Conservation (phyloP, 2,113 vertebrate genomes). For the Heteronetta atricapilla region DNA sequence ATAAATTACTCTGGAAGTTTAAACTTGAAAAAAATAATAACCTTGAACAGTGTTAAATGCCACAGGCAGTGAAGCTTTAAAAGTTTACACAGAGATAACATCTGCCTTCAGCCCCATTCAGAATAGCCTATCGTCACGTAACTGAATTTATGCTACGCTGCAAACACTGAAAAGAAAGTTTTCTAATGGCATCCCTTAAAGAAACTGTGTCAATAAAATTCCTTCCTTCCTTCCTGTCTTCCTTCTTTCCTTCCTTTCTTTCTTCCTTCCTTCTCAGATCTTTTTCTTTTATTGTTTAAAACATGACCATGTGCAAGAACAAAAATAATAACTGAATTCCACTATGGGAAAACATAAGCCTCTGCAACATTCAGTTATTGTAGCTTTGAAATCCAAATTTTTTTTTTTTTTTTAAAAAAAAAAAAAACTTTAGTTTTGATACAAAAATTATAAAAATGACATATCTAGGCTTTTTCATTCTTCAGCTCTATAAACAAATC, state of each 20-base stretch:
- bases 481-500: neutral
- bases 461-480: neutral
- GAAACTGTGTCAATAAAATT: neutral
- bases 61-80: neutral
- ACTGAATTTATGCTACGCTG: neutral
- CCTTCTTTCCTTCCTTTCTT: neutral
- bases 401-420: too few relatives aligned
- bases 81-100: neutral
- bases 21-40: neutral
- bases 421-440: too few relatives aligned
- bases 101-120: neutral
- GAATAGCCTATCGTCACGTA: neutral
- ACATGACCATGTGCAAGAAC: neutral
- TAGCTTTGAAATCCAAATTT: neutral
- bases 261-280: rapidly evolving
- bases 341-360: neutral
- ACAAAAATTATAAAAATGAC: neutral
- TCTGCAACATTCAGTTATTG: neutral
- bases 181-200: neutral
- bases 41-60: neutral
- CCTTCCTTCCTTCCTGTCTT: neutral
- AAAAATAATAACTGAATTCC: neutral
- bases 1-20: neutral
- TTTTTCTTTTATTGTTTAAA: neutral
- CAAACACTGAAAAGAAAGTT: neutral